Percentiles rank a stretch among this genome's conserved stretches.
phyloP scores from a whole-genome alignment of 2,113 vertebrate genomes.

The Psammodynastes pulverulentus region DNA sequence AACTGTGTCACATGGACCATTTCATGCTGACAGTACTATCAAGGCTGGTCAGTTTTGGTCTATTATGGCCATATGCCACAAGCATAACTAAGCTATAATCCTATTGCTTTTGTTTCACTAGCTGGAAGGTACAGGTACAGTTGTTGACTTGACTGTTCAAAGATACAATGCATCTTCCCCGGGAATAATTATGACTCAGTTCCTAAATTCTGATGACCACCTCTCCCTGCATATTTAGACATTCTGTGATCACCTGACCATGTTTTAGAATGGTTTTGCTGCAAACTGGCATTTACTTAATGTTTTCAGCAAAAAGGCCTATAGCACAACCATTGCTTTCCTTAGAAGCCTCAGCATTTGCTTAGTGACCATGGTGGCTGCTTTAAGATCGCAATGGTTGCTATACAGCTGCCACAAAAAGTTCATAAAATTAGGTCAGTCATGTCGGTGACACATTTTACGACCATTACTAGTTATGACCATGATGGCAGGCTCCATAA shows the following conservation, averaged over 20 bases:
- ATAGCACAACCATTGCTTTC: neutral
- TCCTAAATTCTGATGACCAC: no score
- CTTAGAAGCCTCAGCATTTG: neutral
- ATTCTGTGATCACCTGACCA: no score
- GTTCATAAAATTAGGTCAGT: neutral
- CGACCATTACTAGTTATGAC: neutral
- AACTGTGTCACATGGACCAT: neutral
- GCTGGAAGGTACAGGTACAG: neutral
- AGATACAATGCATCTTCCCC: no score
- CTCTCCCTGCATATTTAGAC: no score
- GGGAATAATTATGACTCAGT: no score
- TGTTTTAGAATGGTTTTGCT: no score
- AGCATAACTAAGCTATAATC: neutral
- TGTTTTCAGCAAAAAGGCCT: neutral
- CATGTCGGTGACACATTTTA: neutral
- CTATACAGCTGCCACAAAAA: neutral
- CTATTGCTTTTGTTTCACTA: neutral
- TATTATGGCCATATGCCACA: neutral
- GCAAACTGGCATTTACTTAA: neutral
- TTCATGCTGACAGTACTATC: neutral
- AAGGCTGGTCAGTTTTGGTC: neutral
- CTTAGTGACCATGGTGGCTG: neutral
- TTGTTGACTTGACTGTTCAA: no score
- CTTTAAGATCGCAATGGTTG: neutral
- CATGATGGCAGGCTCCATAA: neutral